Evolutionary conservation across 2,888 invertebrate genomes (phyloP), one percentile per base, ranked within the genome.

Genomic region (Beris morrisii): DNA sequence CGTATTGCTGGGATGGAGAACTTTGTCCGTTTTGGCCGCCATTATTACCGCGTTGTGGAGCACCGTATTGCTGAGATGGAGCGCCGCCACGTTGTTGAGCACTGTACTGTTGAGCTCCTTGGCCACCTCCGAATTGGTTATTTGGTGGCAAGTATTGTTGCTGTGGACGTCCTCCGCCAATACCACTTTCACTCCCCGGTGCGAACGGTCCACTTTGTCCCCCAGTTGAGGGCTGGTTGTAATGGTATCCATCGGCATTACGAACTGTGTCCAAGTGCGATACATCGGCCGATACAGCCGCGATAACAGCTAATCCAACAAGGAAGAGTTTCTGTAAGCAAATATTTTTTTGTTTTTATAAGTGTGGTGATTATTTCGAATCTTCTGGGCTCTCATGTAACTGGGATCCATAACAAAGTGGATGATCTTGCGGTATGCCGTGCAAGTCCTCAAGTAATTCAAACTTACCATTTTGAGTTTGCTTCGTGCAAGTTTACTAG

Each of bases 161-260:
- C 15, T 56, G 56, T n/a, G 56, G 56, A 12, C 44, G 44, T 38
- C 13, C 56, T 6, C 12, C 56, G 13, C 56, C 56, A 11, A 44
- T 15, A 44, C 44, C 56, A 4, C 15, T 43, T 9, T 6, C 15
- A 22, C 15, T 12, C 7, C 22, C 48, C 3, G 13, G 12, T 3
- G 43, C 6, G 43, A 44, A 56, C 6, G 7, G 15, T 22, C 56
- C 56, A 43, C 56, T n/a, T 22, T 22, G 22, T 15, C 48, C 48
- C 3, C 56, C 56, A 31, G 53, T 5, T n/a, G 53, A 22, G 31
- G 53, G 79, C 69, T 75, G 74, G 67, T 80, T 76, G 56, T 80
- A 80, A 63, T 80, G 79, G 43, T 80, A 80, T 38, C 79, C 79
- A 73, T 80, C 80, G 66, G 80, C 78, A 52, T 70, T 74, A 43